phyloP scores from a whole-genome alignment of 2,797 vertebrate genomes.

The Macropus fuliginosus region DNA sequence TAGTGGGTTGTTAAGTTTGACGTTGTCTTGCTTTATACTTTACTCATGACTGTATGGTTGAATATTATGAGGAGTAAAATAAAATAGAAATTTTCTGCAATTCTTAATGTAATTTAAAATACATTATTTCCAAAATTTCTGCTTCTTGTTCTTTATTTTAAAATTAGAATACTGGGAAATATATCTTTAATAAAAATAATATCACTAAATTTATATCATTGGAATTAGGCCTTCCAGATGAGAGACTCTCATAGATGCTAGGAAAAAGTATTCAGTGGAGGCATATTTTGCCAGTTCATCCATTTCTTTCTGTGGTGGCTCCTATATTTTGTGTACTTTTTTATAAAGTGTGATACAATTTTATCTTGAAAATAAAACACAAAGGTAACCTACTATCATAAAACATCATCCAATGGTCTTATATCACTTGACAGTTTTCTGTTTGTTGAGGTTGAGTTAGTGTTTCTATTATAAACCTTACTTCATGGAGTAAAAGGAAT shows the following conservation, averaged over 20 bases:
- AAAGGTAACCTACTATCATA: conserved; percentile 72
- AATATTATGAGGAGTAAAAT: neutral
- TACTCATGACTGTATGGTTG: neutral
- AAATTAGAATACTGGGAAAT: neutral
- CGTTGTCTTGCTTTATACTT: neutral
- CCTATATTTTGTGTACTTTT: conserved; percentile 42
- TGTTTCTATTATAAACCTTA: conserved; percentile 80
- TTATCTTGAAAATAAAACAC: conserved; percentile 64
- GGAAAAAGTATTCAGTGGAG: neutral
- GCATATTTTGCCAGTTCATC: neutral
- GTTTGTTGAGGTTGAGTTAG: conserved; percentile 77
- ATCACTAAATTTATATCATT: neutral
- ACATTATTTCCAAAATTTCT: neutral
- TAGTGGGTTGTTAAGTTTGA: neutral
- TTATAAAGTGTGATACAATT: conserved; percentile 44
- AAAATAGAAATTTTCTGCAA: neutral
- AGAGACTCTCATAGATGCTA: neutral
- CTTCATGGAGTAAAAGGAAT: conserved; percentile 56
- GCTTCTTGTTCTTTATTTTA: neutral
- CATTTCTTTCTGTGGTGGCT: conserved; percentile 7
- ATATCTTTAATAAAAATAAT: neutral
- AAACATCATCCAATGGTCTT: conserved; percentile 70
- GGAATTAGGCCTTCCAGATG: neutral
- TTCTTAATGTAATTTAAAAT: neutral
- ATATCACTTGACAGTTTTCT: conserved; percentile 74